Evolutionary conservation across 2,113 vertebrate species (phyloP).

Genomic region (Tragelaphus buxtoni): DNA sequence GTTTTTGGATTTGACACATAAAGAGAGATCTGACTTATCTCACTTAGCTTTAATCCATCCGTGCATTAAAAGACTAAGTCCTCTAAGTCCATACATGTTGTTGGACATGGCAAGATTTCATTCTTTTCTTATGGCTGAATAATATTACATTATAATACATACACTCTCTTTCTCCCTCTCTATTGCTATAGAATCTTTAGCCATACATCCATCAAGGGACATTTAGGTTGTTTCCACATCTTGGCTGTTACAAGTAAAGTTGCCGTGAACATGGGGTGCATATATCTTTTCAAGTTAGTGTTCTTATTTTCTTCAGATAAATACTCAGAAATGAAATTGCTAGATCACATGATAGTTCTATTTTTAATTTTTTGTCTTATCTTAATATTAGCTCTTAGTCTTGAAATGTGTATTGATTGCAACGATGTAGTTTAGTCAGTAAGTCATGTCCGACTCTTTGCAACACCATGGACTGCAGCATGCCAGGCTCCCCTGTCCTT

Average conservation of each 20-base stretch:
- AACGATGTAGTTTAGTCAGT: neutral
- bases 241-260: neutral
- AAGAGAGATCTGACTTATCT: neutral
- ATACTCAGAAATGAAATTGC: neutral
- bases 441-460: neutral
- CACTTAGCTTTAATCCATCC: neutral
- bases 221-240: neutral
- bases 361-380: neutral
- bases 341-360: neutral
- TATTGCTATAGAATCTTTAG: neutral
- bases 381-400: neutral
- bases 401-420: neutral
- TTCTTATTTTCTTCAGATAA: neutral
- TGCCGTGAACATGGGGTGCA: neutral
- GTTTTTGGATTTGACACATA: neutral
- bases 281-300: neutral
- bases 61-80: neutral
- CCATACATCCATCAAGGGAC: neutral
- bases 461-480: neutral
- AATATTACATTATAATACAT: neutral
- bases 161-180: neutral
- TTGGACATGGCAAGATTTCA: neutral
- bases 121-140: neutral
- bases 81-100: neutral
- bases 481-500: neutral